Evolutionary conservation across 2,113 vertebrate genomes (phyloP), one percentile per base, ranked within the genome.

Genomic region (Sakesphorus luctuosus): DNA sequence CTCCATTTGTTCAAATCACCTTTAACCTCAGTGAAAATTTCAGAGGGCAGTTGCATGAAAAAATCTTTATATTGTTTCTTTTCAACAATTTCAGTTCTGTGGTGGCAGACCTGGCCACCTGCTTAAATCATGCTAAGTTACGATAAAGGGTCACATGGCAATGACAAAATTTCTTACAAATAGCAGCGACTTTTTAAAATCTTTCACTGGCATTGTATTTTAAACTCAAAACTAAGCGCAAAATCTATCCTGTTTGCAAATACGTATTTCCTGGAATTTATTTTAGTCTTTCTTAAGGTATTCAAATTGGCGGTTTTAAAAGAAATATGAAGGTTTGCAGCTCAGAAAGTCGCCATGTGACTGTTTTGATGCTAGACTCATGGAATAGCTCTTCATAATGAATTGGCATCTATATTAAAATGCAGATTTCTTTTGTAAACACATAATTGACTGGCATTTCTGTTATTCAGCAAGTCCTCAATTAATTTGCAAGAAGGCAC

Each of bases 401-500:
- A 63, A 47, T 66, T 7, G 2, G 16, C 11, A 88, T 18, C 36
- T 78, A 11, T 68, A 55, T 18, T 67, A 46, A 83, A 77, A 62
- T 43, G 25, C 21, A 82, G 19, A 38, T 18, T 79, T 21, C 11
- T 72, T 84, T 71, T 46, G 23, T 90, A 75, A 92, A 92, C 10
- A 71, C 18, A 19, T n/a, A 63, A 46, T 13, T 90, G 65, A 72
- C 46, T 84, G 62, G 38, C 21, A 95, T 40, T 14, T 71, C 28
- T 80, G 56, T 36, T 84, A 43, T 74, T 73, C 46, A 79, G 63
- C 9, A 88, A 74, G 59, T 56, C 36, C 18, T 78, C 49, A 79
- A 80, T 75, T 91, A 87, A 87, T 92, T 84, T 95, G 26, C 59
- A 31, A 78, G 58, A 79, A 81, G 56, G 53, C 84, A 93, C 25